These are phyloP conservation scores for Magallana angulata DNA, from an alignment of 1,140 invertebrate genomes.

Conservation along the genomic window DNA sequence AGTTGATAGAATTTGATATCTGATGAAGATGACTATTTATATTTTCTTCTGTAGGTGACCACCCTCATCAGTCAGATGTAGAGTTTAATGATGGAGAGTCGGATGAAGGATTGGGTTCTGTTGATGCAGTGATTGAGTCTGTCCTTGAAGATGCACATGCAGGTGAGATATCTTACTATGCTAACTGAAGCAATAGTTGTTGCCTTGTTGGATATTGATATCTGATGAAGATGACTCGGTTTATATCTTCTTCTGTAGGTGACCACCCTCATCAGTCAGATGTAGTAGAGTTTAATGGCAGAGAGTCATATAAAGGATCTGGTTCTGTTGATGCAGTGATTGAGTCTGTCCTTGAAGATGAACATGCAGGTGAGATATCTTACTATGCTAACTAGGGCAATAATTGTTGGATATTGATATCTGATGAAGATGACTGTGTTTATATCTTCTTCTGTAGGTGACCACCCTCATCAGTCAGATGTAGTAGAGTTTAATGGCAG, in stretches of 20 bases:
- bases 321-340: constrained; percentile 3
- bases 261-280: not conserved
- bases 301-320: not conserved
- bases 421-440: not conserved
- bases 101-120: too few relatives aligned
- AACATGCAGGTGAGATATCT: not conserved
- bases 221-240: not conserved
- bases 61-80: too few relatives aligned
- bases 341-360: constrained; percentile 2
- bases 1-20: too few relatives aligned
- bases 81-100: too few relatives aligned
- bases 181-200: not conserved
- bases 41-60: too few relatives aligned
- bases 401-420: not conserved
- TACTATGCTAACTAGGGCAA: not conserved
- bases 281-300: not conserved
- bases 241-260: constrained; percentile 9
- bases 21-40: too few relatives aligned
- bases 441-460: constrained; percentile 3
- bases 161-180: not conserved
- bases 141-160: too few relatives aligned
- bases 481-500: not conserved
- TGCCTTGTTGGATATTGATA: not conserved
- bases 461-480: constrained; percentile 9
- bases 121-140: too few relatives aligned